A percentile compares a stretch with the other conserved stretches of the same genome.
phyloP scores from a whole-genome alignment of 2,888 invertebrate genomes.

The Lutraria lutraria region DNA sequence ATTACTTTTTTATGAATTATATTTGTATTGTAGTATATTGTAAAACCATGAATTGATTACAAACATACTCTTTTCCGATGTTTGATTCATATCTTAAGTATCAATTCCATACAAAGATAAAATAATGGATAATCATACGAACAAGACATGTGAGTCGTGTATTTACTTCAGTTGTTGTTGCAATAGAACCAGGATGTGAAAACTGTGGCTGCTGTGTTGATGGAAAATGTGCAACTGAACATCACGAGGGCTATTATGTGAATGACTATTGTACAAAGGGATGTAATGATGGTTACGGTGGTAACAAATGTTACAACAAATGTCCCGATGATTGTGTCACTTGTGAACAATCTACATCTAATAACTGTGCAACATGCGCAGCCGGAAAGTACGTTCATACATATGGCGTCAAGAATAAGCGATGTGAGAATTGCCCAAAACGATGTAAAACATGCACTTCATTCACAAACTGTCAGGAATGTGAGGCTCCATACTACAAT shows the following conservation, averaged over 20 bases:
- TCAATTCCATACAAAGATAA: too few species aligned
- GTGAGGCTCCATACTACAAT: neutral
- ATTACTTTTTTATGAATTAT: too few species aligned
- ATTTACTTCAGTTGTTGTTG: neutral
- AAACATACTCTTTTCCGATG: too few species aligned
- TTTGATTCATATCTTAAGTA: too few species aligned
- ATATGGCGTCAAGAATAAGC: too few species aligned
- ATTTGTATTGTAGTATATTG: too few species aligned
- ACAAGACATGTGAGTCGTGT: too few species aligned
- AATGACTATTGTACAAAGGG: neutral
- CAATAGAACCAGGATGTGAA: neutral
- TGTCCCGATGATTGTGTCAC: neutral
- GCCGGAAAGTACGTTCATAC: neutral
- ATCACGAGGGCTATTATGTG: neutral
- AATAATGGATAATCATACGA: too few species aligned
- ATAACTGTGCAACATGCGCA: neutral
- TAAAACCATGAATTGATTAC: too few species aligned
- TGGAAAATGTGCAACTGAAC: neutral
- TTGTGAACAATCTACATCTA: neutral
- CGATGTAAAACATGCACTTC: neutral
- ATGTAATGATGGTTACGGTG: neutral
- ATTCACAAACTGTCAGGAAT: neutral
- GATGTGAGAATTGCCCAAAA: neutral
- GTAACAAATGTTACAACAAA: neutral
- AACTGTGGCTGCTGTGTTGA: neutral